phyloP scores from a whole-genome alignment of 2,113 vertebrate species.

The Epinephelus lanceolatus region DNA sequence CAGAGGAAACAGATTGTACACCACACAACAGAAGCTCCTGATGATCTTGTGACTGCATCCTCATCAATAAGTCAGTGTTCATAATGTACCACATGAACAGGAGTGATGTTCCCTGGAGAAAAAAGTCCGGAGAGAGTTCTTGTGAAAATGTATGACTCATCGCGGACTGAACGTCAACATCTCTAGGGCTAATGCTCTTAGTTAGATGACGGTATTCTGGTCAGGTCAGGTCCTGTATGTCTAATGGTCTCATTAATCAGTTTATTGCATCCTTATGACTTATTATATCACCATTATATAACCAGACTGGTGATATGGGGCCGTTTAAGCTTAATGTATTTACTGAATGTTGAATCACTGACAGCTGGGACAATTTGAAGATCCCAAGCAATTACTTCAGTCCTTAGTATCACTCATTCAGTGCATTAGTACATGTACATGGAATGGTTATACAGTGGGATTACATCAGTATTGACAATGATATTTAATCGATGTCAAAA shows the following conservation, averaged over 20 bases:
- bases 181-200: conserved; percentile 21
- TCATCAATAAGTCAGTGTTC: conserved; percentile 78
- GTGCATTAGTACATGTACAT: neutral
- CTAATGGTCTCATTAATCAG: neutral
- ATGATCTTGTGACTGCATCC: conserved; percentile 64
- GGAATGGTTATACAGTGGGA: neutral
- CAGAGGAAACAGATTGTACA: conserved; percentile 22
- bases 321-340: neutral
- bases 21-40: conserved; percentile 55
- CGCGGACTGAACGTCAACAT: conserved; percentile 12
- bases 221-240: conserved; percentile 24
- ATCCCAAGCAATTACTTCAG: neutral
- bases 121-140: conserved; percentile 9
- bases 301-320: neutral
- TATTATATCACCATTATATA: neutral
- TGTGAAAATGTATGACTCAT: conserved; percentile 51
- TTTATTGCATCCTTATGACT: neutral
- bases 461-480: neutral
- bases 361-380: neutral
- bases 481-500: neutral
- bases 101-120: conserved; percentile 35
- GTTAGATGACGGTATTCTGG: conserved; percentile 3
- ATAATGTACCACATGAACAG: conserved; percentile 52
- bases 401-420: neutral
- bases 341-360: neutral